Conservation (phyloP, 2,797 vertebrate genomes). For the Crocidura indochinensis region DNA sequence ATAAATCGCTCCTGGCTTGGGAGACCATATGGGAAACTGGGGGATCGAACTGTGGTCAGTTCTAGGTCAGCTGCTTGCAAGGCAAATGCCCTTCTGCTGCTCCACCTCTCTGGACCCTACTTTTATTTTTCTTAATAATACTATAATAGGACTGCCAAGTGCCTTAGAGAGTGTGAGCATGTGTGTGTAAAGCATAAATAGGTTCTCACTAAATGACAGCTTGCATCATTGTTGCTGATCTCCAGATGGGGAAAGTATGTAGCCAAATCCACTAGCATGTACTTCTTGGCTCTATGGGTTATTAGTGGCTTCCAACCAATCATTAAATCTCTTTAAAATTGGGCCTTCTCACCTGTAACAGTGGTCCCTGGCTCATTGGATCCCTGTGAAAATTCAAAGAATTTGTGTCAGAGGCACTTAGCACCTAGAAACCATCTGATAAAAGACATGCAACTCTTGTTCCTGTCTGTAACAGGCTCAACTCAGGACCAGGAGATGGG, state of each 20-base stretch:
- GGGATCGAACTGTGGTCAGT: no score
- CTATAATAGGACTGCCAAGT: not conserved
- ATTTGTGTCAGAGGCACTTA: not conserved
- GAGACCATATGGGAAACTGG: no score
- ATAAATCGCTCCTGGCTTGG: no score
- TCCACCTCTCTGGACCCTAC: no score
- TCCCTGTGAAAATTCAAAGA: not conserved
- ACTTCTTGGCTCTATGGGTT: no score
- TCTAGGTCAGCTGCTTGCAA: no score
- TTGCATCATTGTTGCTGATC: not conserved
- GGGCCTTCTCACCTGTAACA: not conserved
- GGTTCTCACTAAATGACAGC: not conserved
- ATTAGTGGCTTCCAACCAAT: not conserved
- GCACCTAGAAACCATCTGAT: no score
- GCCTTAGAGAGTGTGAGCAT: not conserved
- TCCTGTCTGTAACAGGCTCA: not conserved
- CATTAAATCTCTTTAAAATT: not conserved
- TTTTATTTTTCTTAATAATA: no score
- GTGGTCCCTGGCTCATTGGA: not conserved
- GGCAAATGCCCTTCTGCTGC: no score
- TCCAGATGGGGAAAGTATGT: not conserved
- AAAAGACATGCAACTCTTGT: not conserved
- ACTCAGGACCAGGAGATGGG: not conserved
- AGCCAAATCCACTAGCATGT: not conserved
- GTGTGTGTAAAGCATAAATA: not conserved